Evolutionary conservation across 2,888 invertebrate species (phyloP), one percentile per base, ranked within the genome.

Genomic region (Andrena praecox): DNA sequence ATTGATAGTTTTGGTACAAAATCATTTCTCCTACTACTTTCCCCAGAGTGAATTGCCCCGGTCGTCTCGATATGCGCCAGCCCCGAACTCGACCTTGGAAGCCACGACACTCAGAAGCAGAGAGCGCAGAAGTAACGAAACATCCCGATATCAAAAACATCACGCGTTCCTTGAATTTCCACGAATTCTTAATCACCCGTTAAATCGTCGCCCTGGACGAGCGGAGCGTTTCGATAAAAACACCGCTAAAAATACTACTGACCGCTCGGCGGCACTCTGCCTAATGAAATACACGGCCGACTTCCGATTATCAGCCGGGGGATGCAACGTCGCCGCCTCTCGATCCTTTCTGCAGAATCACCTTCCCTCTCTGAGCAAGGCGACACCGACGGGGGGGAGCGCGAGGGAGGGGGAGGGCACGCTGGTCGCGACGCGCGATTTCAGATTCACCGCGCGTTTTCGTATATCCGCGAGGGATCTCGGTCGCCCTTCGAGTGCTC

Each of bases 391-490:
- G 10, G 8, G 2, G 31, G 20, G 29, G 33, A 12, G 24, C 6
- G 2, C 2, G 27, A 6, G 54, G 16, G 27, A 1, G 12, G 10
- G 10, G 29, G 31, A 20, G 6, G 27, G 29, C 2, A 24, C 20
- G 62, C 20, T 27, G 66, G 56, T 33, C 56, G 16, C 60, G 60
- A 62, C 66, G 7, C 56, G 48, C 7, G 84, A 89, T 92, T 91
- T 88, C 86, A 89, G 87, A 91, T 91, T 90, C 91, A 88, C 84
- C 86, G 85, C 80, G 85, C 78, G 88, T 86, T 87, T 89, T 76
- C 81, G 70, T 59, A 62, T 73, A 72, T 69, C 80, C 85, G 77
- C 77, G 83, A 83, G 81, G 76, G 75, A 75, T 79, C 80, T 87
- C 74, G 87, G 68, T 64, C 71, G 84, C 77, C 91, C 91, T 91